phyloP scores from a whole-genome alignment of 2,888 invertebrate genomes.

The Cantharis lateralis region DNA sequence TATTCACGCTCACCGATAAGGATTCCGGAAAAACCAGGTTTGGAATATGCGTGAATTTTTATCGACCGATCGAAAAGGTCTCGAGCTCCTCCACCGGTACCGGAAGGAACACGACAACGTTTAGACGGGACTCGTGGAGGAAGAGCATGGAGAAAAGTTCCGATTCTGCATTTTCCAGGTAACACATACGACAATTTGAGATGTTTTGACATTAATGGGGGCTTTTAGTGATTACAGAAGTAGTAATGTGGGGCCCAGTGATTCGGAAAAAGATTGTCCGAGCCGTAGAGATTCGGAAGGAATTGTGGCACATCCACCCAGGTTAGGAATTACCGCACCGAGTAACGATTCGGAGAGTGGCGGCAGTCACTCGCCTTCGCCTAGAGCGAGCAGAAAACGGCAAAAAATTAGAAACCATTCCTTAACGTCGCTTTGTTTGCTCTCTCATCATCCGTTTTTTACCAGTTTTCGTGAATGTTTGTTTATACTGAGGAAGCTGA shows the following conservation, averaged over 20 bases:
- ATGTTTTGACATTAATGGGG: conserved; percentile 28
- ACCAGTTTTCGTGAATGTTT: conserved; percentile 98
- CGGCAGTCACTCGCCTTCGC: conserved; percentile 85
- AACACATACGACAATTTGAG: conserved; percentile 43
- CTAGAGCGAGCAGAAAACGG: conserved; percentile 77
- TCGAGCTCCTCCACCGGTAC: conserved; percentile 45
- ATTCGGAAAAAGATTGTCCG: conserved; percentile 86
- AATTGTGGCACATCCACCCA: conserved; percentile 57
- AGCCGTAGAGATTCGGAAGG: conserved; percentile 71
- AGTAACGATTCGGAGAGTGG: conserved; percentile 85
- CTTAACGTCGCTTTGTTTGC: conserved; percentile 93
- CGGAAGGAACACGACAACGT: conserved; percentile 61
- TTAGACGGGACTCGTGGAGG: conserved; percentile 86
- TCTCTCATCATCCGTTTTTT: conserved; percentile 99
- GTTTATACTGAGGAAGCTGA: conserved; percentile 91
- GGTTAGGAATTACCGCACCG: conserved; percentile 68
- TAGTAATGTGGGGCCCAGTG: conserved; percentile 86
- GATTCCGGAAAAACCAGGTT: conserved; percentile 94
- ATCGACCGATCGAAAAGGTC: conserved; percentile 82
- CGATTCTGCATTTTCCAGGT: conserved; percentile 93
- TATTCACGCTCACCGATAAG: conserved; percentile 97
- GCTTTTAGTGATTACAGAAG: conserved; percentile 87
- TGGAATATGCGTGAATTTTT: conserved; percentile 98
- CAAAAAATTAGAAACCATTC: conserved; percentile 90
- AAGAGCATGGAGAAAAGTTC: conserved; percentile 92